A percentile compares a stretch with the other conserved stretches of the same genome.
phyloP scores from a whole-genome alignment of 2,888 invertebrate species.

The Sicus ferrugineus region DNA sequence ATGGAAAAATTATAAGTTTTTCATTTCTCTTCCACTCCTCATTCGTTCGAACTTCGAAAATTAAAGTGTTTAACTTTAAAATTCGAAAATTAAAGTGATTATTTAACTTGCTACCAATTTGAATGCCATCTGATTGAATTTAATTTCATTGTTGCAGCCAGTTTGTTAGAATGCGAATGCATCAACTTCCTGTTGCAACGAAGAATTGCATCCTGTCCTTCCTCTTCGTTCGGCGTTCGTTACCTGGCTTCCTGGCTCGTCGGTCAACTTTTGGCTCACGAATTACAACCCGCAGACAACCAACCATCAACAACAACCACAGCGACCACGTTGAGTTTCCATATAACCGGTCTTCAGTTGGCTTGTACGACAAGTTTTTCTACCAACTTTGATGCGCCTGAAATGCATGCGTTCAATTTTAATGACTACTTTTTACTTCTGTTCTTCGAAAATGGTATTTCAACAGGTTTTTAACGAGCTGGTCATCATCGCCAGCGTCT shows the following conservation, averaged over 20 bases:
- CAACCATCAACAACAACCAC: background rate
- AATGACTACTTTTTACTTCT: background rate
- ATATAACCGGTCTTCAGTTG: background rate
- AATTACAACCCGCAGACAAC: background rate
- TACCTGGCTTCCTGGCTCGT: no score
- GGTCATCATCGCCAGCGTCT: background rate
- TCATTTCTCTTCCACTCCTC: no score
- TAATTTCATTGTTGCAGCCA: no score
- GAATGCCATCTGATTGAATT: no score
- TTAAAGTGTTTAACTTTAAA: no score
- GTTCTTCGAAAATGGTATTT: background rate
- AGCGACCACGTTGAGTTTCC: background rate
- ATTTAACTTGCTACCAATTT: no score
- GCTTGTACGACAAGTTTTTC: background rate
- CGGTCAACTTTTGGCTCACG: background rate
- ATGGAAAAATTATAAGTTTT: no score
- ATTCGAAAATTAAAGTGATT: no score
- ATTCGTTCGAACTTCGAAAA: no score
- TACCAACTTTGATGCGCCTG: background rate
- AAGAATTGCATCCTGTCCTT: no score
- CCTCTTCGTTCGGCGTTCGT: background rate
- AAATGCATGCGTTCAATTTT: background rate
- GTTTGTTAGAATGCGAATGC: no score
- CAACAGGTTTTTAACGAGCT: background rate
- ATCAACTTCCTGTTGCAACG: no score